Percentiles rank a stretch among this genome's conserved stretches.
Evolutionary conservation across 92 coral and sea anemone species (phyloP).

Genomic region (Pocillopora meandrina): DNA sequence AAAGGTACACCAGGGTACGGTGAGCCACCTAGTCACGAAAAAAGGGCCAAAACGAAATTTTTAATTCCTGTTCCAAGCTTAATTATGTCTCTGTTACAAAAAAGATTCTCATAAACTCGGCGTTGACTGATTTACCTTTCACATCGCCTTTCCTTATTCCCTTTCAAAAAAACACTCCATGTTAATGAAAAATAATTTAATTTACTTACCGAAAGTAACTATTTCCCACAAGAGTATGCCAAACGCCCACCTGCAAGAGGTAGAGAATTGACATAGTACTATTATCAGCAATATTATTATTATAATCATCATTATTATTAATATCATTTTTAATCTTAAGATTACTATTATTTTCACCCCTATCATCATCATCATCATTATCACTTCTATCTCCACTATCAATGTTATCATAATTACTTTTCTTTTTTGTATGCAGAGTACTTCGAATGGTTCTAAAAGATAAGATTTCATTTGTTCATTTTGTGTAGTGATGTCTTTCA

Average conservation of each 20-base stretch:
- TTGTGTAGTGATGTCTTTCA: background rate
- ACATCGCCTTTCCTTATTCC: no score
- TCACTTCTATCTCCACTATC: no score
- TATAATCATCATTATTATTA: background rate
- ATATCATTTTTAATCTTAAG: no score
- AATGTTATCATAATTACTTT: no score
- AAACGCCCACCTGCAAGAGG: slow-evolving; percentile 87
- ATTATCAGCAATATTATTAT: background rate
- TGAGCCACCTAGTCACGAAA: slow-evolving; percentile 77
- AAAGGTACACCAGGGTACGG: slow-evolving; percentile 97
- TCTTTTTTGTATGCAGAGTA: no score
- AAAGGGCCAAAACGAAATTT: background rate
- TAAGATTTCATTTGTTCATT: no score
- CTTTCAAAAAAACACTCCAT: no score
- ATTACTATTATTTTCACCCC: no score
- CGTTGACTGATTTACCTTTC: no score
- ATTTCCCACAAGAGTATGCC: slow-evolving; percentile 96
- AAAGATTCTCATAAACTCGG: background rate
- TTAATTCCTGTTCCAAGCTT: background rate
- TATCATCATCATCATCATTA: background rate
- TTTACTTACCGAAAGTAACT: slow-evolving; percentile 92
- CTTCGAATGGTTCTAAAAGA: no score
- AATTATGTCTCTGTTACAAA: no score
- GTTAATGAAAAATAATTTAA: background rate
- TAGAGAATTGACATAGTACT: background rate